phyloP scores from a whole-genome alignment of 2,113 vertebrate genomes.

The Rhinoptilus africanus region DNA sequence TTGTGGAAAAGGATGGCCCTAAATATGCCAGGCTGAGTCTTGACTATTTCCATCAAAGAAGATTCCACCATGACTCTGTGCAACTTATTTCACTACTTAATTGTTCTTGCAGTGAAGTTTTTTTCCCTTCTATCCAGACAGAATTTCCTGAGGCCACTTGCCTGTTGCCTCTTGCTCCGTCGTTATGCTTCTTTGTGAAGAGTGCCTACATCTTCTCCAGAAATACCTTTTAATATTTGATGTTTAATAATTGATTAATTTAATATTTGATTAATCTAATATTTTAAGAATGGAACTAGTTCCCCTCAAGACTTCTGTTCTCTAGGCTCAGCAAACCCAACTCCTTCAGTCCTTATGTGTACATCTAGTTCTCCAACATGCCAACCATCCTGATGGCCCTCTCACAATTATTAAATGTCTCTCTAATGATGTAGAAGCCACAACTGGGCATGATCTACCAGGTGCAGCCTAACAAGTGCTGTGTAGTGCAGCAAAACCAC shows the following conservation, averaged over 20 bases:
- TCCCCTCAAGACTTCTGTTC: background rate
- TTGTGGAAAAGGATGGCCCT: background rate
- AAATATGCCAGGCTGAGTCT: background rate
- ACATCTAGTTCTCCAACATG: background rate
- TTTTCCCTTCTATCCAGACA: background rate
- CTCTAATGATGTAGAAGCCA: background rate
- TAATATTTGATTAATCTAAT: background rate
- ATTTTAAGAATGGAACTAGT: background rate
- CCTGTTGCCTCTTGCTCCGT: background rate
- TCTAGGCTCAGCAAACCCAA: background rate
- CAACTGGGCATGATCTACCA: background rate
- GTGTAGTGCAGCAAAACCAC: background rate
- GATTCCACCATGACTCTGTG: background rate
- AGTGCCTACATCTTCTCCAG: background rate
- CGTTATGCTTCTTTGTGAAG: background rate
- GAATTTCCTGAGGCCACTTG: background rate
- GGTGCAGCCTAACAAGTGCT: background rate
- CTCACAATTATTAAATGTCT: background rate
- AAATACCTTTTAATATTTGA: background rate
- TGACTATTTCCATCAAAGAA: background rate
- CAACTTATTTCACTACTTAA: background rate
- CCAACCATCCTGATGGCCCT: background rate
- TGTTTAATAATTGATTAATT: background rate
- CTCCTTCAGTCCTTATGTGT: background rate
- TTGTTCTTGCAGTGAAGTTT: background rate